phyloP scores from a whole-genome alignment of 2,888 invertebrate species.

The Macrophya annulata region DNA sequence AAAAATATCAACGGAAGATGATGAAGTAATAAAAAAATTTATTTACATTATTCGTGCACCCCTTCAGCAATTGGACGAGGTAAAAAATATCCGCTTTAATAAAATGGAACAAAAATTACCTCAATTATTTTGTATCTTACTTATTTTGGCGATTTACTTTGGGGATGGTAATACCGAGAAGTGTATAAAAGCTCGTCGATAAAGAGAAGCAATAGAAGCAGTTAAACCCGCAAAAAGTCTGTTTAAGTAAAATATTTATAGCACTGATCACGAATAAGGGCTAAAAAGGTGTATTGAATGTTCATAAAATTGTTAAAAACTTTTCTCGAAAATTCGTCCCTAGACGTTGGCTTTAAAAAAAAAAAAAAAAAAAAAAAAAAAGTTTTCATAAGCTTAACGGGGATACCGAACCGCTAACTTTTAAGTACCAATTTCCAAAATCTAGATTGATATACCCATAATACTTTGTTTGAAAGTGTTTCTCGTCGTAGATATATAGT shows the following conservation, averaged over 20 bases:
- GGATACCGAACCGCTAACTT: conserved; percentile 2
- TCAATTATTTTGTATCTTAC: background rate
- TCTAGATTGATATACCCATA: background rate
- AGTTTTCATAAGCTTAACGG: background rate
- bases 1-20: background rate
- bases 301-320: background rate
- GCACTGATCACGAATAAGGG: background rate
- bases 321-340: background rate
- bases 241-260: background rate
- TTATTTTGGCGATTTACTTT: background rate
- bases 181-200: background rate
- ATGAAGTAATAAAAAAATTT: background rate
- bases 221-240: background rate
- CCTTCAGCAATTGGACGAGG: background rate
- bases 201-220: background rate
- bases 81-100: background rate
- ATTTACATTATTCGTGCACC: background rate
- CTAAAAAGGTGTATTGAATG: background rate
- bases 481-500: background rate
- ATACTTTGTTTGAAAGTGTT: background rate
- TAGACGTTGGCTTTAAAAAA: background rate
- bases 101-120: background rate
- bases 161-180: background rate
- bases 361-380: background rate
- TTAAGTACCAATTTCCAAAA: background rate